phyloP scores from a whole-genome alignment of 2,797 vertebrate genomes.

The Aphelocoma californica region DNA sequence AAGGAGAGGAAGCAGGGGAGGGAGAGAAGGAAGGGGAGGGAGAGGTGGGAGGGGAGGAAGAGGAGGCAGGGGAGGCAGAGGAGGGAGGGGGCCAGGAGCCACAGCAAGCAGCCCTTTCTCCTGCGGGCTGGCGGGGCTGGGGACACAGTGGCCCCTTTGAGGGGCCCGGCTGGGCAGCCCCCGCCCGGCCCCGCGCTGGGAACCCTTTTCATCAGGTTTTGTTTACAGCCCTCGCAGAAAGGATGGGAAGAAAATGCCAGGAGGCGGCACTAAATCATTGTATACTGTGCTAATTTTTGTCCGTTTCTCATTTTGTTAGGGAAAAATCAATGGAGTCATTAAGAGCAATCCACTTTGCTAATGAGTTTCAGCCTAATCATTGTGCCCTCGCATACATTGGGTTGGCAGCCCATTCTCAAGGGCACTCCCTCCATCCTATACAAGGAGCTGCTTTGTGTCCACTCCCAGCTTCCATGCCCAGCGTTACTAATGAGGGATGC shows the following conservation, averaged over 20 bases:
- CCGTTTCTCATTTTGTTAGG: conserved; percentile 17
- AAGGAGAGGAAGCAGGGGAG: background rate
- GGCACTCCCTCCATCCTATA: background rate
- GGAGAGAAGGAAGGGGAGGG: background rate
- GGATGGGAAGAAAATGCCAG: background rate
- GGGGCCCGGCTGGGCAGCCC: background rate
- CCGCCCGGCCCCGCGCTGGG: background rate
- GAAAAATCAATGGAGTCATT: conserved; percentile 58
- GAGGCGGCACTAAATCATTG: conserved; percentile 41
- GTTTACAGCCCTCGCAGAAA: background rate
- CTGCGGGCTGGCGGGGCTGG: background rate
- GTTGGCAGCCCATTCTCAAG: background rate
- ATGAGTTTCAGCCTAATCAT: conserved; percentile 44
- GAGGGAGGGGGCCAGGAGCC: background rate
- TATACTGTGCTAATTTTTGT: background rate
- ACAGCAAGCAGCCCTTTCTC: background rate
- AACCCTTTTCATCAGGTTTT: background rate
- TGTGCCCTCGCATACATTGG: background rate
- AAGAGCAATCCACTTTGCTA: conserved; percentile 45
- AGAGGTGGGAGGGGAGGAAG: background rate
- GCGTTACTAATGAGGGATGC: background rate
- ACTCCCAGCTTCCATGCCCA: accelerated
- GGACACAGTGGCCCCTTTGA: conserved; percentile 21
- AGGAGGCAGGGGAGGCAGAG: background rate
- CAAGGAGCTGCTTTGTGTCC: background rate